A percentile compares a stretch with the other conserved stretches of the same genome.
Evolutionary conservation across 2,888 invertebrate genomes (phyloP).

Genomic region (Nomada hirtipes): DNA sequence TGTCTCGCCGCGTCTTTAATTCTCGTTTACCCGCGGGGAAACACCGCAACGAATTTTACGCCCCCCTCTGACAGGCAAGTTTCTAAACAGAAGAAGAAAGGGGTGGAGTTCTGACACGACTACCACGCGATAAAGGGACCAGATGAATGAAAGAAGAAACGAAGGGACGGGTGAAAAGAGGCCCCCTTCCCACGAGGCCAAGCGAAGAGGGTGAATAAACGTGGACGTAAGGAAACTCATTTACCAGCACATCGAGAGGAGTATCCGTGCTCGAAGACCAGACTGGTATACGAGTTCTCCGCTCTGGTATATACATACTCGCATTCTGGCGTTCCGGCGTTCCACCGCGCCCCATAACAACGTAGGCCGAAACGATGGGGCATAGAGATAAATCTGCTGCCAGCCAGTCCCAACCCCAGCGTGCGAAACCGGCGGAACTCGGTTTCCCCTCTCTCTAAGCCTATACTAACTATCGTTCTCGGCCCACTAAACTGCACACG

Average conservation of each 20-base stretch:
- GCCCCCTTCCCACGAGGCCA: too few species aligned
- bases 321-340: constrained; percentile 60
- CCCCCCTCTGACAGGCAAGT: not conserved
- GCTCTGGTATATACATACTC: constrained; percentile 27
- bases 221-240: constrained; percentile 59
- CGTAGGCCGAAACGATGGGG: constrained; percentile 73
- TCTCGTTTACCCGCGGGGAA: constrained; percentile 26
- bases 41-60: not conserved
- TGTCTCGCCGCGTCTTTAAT: constrained; percentile 19
- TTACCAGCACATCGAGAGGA: constrained; percentile 60
- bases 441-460: constrained; percentile 43
- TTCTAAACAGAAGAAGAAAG: not conserved
- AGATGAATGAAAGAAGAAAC: not conserved
- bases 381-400: constrained; percentile 72
- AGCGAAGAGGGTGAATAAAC: constrained; percentile 29
- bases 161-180: not conserved
- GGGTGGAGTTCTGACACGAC: not conserved
- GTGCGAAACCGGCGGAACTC: constrained; percentile 51
- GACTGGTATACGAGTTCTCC: constrained; percentile 30
- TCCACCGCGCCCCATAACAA: constrained; percentile 69
- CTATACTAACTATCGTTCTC: constrained; percentile 56
- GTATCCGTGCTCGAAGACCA: constrained; percentile 26
- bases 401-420: constrained; percentile 63
- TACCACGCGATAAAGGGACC: not conserved
- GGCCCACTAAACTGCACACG: constrained; percentile 60